Conservation (phyloP, 2,888 invertebrate species). For the Mellilla xanthometata region DNA sequence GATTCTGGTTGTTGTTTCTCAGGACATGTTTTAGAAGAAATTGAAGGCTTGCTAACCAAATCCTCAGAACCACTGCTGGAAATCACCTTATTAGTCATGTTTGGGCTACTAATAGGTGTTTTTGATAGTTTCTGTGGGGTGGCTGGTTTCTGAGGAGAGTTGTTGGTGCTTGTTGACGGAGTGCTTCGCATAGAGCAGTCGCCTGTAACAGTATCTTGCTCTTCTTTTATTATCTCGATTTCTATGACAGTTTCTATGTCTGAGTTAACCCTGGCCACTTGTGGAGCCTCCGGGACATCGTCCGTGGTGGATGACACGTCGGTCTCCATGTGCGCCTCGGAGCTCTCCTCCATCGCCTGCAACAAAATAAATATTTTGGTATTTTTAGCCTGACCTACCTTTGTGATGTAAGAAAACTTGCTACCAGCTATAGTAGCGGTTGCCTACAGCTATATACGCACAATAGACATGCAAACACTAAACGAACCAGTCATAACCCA, state of each 20-base stretch:
- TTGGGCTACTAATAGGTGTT: conserved; percentile 3
- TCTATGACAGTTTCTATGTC: conserved; percentile 63
- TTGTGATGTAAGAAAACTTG: conserved; percentile 43
- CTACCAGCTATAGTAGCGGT: conserved; percentile 29
- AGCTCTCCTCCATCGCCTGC: conserved; percentile 70
- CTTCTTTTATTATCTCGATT: conserved; percentile 60
- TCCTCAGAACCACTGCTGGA: not conserved
- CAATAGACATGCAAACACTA: conserved; percentile 51
- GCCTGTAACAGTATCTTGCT: conserved; percentile 32
- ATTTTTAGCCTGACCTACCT: conserved; percentile 56
- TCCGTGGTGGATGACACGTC: conserved; percentile 69
- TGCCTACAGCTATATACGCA: conserved; percentile 33
- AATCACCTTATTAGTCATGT: not conserved
- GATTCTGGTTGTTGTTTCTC: conserved; percentile 31
- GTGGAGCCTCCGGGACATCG: conserved; percentile 56
- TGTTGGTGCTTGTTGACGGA: conserved; percentile 28
- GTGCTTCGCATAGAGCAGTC: conserved; percentile 18
- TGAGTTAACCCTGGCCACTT: no score
- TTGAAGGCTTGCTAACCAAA: not conserved
- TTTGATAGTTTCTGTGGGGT: conserved; percentile 10
- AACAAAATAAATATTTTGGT: conserved; percentile 46
- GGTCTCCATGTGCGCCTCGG: conserved; percentile 68
- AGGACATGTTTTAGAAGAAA: conserved; percentile 16
- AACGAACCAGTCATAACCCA: conserved; percentile 68
- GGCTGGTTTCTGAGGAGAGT: conserved; percentile 21